Percentiles rank a stretch among this genome's conserved stretches.
phyloP scores from a whole-genome alignment of 2,797 vertebrate genomes.

The Micromesistius poutassou region DNA sequence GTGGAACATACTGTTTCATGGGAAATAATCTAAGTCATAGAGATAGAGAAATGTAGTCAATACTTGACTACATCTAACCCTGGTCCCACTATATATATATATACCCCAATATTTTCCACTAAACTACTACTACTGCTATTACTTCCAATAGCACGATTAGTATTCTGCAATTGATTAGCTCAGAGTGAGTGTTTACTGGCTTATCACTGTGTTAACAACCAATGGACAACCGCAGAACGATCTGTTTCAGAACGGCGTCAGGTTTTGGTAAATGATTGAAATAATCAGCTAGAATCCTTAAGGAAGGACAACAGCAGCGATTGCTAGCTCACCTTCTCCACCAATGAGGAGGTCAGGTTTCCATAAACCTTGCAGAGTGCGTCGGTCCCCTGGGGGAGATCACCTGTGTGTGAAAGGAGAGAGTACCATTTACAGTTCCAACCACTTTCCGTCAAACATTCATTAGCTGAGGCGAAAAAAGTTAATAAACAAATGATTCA shows the following conservation, averaged over 20 bases:
- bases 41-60: neutral
- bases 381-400: conserved; percentile 62
- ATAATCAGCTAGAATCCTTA: neutral
- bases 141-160: neutral
- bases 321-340: conserved; percentile 59
- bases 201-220: neutral
- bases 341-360: conserved; percentile 66
- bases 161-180: neutral
- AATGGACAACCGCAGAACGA: neutral
- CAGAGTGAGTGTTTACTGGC: neutral
- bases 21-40: neutral
- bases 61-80: no score
- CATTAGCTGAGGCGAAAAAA: neutral
- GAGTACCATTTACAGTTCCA: conserved; percentile 5
- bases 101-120: neutral
- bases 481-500: neutral
- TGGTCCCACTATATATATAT: no score
- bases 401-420: conserved; percentile 41
- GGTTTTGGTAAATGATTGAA: neutral
- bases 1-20: neutral
- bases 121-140: neutral
- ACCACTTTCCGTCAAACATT: neutral
- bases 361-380: conserved; percentile 61
- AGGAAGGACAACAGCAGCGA: neutral
- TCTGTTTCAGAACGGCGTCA: neutral